Evolutionary conservation across 2,888 invertebrate genomes (phyloP).

Genomic region (Fragum whitleyi): DNA sequence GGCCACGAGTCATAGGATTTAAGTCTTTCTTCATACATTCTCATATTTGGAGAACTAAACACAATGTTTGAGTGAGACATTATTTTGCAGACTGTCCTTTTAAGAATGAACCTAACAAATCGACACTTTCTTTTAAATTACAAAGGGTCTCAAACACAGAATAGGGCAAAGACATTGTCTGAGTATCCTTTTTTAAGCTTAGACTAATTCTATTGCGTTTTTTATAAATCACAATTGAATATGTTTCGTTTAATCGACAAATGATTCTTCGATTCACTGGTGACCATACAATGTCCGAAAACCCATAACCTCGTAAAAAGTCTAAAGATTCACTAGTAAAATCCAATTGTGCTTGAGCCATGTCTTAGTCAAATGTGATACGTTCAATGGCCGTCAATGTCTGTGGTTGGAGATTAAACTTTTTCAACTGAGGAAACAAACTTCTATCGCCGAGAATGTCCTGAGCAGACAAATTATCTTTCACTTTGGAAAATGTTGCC

Average conservation of each 20-base stretch:
- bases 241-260: neutral
- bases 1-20: conserved; percentile 37
- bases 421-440: neutral
- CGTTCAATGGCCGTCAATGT: neutral
- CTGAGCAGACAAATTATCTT: neutral
- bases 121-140: conserved; percentile 40
- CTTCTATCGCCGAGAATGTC: neutral
- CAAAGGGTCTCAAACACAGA: conserved; percentile 16
- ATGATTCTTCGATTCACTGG: neutral
- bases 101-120: conserved; percentile 34
- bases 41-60: conserved; percentile 24
- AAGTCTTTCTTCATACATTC: conserved; percentile 5
- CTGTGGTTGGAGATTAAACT: neutral
- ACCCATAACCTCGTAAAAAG: neutral
- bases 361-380: neutral
- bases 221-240: neutral
- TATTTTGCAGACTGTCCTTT: conserved; percentile 27
- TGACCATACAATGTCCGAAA: neutral
- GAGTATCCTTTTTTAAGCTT: conserved; percentile 1
- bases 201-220: neutral
- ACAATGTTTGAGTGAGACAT: neutral
- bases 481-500: neutral
- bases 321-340: neutral
- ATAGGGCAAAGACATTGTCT: neutral
- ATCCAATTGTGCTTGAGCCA: neutral